Base-by-base conservation (phyloP, 2,113 vertebrate genomes). In the Pionites leucogaster region DNA sequence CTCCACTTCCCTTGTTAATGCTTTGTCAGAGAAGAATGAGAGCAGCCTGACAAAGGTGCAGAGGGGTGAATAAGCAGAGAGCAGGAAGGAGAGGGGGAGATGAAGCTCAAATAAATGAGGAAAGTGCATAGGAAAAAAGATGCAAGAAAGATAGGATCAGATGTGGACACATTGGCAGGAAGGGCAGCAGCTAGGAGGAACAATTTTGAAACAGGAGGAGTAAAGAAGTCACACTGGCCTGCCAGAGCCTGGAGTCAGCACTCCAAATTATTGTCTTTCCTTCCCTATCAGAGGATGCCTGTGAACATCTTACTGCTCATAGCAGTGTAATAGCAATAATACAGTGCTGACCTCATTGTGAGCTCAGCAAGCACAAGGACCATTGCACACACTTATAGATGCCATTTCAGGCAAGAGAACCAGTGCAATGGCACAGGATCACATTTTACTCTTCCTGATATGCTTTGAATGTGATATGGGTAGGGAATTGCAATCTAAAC, bases 1-100 rank as follows among this genome's bases (percentile, higher is more conserved):
- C 86, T 96, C 77, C 23, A 1, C 74, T 92, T 96, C 42, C 62
- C 88, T 88, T 52, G 52, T 55, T 91, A 82, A 68, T 92, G 65
- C 41, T 92, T 74, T 95, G 93, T 80, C 93, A 96, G 86, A 97
- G 95, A 96, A 94, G 92, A 83, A 95, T 96, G 95, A 93, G 69
- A 84, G 81, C 65, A 89, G 93, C 37, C 86, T 86, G 85, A 90
- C 37, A 70, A 76, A 91, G 68, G 64, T 94, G 86, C 65, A 86
- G 60, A 86, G 39, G 33, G 88, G 55, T 64, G 39, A 93, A 62
- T 62, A 82, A 77, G 28, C 13, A 67, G 82, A 83, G 47, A 55
- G 57, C 35, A 84, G 13, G 50, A 77, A 90, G 60, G 29, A 83
- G 71, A 77, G 2, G 3, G 83, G 35, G 74, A 69, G 60, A 52